Conservation (phyloP, 2,797 vertebrate genomes). For the Margarornis squamiger region DNA sequence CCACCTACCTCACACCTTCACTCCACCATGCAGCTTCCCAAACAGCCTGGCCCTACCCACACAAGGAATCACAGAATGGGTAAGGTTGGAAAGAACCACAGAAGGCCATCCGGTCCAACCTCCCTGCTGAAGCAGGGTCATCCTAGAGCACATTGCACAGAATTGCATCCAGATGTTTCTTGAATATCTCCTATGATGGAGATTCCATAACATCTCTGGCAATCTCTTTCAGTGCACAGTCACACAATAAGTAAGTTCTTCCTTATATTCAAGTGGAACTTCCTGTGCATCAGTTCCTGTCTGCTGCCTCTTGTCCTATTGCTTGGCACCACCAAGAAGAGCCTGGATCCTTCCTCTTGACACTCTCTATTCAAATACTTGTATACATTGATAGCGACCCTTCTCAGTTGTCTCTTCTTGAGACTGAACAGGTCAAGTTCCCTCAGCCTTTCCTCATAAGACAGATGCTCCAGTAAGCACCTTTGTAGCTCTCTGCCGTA, state of each 20-base stretch:
- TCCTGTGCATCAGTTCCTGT: not conserved
- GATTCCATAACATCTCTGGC: not conserved
- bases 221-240: not conserved
- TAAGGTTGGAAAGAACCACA: not conserved
- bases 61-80: not conserved
- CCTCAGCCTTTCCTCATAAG: rapidly evolving
- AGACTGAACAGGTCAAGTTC: not conserved
- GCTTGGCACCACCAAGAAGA: not conserved
- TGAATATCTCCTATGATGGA: not conserved
- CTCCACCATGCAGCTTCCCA: not conserved
- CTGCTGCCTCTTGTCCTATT: not conserved
- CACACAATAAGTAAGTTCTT: not conserved
- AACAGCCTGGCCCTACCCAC: not conserved
- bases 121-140: not conserved
- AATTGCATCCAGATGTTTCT: not conserved
- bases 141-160: not conserved
- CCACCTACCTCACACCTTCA: not conserved
- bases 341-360: not conserved
- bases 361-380: not conserved
- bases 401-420: not conserved
- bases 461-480: not conserved
- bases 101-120: not conserved
- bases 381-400: not conserved
- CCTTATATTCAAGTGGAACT: not conserved
- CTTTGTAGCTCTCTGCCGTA: not conserved